Conservation (phyloP, 2,797 vertebrate species). For the Alauda arvensis region DNA sequence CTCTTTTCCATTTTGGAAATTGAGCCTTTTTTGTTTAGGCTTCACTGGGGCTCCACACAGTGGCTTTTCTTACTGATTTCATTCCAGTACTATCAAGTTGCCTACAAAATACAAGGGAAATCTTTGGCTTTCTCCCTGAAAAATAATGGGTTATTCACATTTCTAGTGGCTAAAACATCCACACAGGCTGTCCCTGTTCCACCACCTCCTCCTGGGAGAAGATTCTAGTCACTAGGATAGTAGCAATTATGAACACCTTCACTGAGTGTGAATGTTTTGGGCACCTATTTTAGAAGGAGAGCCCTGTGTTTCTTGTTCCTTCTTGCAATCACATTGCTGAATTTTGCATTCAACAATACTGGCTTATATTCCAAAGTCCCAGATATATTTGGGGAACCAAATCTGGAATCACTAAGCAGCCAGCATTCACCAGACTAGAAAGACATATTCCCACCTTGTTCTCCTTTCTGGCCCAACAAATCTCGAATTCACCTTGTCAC, state of each 20-base stretch:
- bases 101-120: not conserved
- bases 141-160: fast-evolving
- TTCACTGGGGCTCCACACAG: not conserved
- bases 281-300: not conserved
- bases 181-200: not conserved
- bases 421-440: not conserved
- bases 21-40: not conserved
- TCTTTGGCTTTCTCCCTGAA: not conserved
- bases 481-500: not conserved
- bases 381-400: not conserved
- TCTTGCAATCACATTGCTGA: not conserved
- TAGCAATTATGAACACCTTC: not conserved
- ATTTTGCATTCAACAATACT: not conserved
- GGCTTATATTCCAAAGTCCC: not conserved
- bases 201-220: not conserved
- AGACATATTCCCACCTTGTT: not conserved
- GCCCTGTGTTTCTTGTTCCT: not conserved
- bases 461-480: not conserved
- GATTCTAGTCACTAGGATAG: not conserved
- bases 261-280: not conserved
- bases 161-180: not conserved
- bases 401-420: not conserved
- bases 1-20: not conserved
- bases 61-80: not conserved
- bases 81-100: not conserved